phyloP scores from a whole-genome alignment of 2,113 vertebrate species.

The Gracilinanus agilis region DNA sequence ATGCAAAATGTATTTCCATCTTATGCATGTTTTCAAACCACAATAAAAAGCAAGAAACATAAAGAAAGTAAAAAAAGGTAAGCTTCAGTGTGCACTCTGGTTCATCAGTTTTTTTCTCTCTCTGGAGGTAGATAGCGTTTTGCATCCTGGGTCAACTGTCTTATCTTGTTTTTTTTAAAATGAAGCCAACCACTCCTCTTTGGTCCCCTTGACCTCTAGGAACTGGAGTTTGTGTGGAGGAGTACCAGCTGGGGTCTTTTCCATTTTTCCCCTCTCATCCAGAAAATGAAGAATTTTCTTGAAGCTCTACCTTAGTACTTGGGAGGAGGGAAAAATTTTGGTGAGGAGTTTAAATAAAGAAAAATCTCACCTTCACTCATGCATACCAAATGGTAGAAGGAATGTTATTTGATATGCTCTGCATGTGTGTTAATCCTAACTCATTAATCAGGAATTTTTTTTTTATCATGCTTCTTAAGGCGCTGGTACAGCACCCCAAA shows the following conservation, averaged over 20 bases:
- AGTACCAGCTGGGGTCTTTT: slow-evolving; percentile 4
- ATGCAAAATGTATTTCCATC: no score
- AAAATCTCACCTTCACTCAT: slow-evolving; percentile 3
- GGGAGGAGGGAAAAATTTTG: slow-evolving; percentile 9
- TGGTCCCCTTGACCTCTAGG: background rate
- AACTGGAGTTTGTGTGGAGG: background rate
- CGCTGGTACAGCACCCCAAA: background rate
- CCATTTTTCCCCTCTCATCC: background rate
- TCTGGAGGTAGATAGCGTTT: no score
- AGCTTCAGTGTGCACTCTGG: no score
- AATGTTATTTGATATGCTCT: slow-evolving; percentile 50
- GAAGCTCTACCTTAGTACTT: background rate
- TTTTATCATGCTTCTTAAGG: slow-evolving; percentile 23
- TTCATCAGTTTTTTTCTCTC: no score
- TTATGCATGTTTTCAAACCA: no score
- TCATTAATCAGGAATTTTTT: slow-evolving; percentile 45
- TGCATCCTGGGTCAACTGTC: no score
- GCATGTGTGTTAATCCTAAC: slow-evolving; percentile 38
- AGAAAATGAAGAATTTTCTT: slow-evolving; percentile 42
- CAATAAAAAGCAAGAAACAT: no score
- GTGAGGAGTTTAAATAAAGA: slow-evolving; percentile 44
- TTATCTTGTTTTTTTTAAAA: background rate
- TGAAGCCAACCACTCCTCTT: background rate
- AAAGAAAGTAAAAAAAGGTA: no score
- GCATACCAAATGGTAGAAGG: background rate